Evolutionary conservation across 2,888 invertebrate species (phyloP).

Genomic region (Lypha dubia): DNA sequence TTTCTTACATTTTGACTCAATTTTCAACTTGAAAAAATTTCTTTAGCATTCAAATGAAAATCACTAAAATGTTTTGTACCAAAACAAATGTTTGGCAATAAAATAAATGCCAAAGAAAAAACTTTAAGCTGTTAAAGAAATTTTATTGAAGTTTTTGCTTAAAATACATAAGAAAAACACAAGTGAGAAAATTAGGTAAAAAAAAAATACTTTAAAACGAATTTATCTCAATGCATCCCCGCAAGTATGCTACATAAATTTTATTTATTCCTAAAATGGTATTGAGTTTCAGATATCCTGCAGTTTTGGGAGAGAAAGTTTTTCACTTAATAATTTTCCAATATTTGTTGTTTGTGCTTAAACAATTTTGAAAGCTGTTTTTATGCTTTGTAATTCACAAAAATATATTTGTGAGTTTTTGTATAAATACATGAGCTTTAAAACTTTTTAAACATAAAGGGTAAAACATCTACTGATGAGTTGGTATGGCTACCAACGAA

Average conservation of each 20-base stretch:
- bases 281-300: background rate
- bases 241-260: background rate
- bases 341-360: too few relatives aligned
- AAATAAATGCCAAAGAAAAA: background rate
- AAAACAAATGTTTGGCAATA: background rate
- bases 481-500: too few relatives aligned
- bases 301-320: too few relatives aligned
- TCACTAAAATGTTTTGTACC: conserved; percentile 28
- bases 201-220: background rate
- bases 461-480: too few relatives aligned
- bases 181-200: background rate
- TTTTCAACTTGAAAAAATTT: conserved; percentile 8
- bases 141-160: background rate
- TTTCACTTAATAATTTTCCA: too few relatives aligned
- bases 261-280: background rate
- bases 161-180: background rate
- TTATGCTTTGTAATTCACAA: too few relatives aligned
- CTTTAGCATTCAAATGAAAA: conserved; percentile 20
- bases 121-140: background rate
- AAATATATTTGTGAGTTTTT: too few relatives aligned
- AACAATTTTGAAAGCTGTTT: too few relatives aligned
- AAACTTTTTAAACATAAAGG: too few relatives aligned
- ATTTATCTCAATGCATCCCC: background rate
- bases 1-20: background rate
- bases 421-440: too few relatives aligned